phyloP scores from a whole-genome alignment of 2,113 vertebrate species.

The Pelmatolapia mariae region DNA sequence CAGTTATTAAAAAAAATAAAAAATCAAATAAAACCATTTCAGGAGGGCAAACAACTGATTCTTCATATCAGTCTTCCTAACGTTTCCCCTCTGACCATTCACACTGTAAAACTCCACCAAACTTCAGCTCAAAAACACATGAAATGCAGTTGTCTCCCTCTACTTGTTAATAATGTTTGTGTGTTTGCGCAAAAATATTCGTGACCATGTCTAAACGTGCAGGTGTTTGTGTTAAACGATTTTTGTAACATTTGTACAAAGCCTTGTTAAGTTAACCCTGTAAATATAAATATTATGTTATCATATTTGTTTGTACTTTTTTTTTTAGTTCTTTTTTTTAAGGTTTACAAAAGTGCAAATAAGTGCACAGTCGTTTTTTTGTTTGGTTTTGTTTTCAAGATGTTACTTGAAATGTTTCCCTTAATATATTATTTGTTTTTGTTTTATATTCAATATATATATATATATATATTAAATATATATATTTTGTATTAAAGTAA shows the following conservation, averaged over 20 bases:
- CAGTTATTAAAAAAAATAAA: neutral
- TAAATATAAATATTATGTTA: conserved; percentile 73
- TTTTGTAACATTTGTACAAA: conserved; percentile 83
- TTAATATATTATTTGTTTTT: conserved; percentile 66
- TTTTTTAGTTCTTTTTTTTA: conserved; percentile 50
- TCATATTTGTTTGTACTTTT: conserved; percentile 56
- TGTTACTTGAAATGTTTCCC: conserved; percentile 77
- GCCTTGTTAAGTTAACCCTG: conserved; percentile 79
- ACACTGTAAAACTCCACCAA: conserved; percentile 9
- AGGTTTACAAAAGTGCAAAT: conserved; percentile 74
- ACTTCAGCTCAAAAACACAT: neutral
- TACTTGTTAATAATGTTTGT: conserved; percentile 43
- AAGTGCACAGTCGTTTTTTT: conserved; percentile 64
- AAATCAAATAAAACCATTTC: neutral
- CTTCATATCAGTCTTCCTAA: conserved; percentile 18
- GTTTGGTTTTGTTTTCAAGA: conserved; percentile 50
- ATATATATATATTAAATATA: conserved; percentile 43
- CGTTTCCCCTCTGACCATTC: conserved; percentile 6
- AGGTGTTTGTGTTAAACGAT: conserved; percentile 57
- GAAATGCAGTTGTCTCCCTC: neutral
- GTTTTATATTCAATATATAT: conserved; percentile 68
- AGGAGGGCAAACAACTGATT: neutral
- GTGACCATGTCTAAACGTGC: conserved; percentile 43
- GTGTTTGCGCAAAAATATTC: conserved; percentile 36
- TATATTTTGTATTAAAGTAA: conserved; percentile 71